Percentiles rank a stretch among this genome's conserved stretches.
Conservation (phyloP, 2,113 vertebrate species). For the Bubalus kerabau region DNA sequence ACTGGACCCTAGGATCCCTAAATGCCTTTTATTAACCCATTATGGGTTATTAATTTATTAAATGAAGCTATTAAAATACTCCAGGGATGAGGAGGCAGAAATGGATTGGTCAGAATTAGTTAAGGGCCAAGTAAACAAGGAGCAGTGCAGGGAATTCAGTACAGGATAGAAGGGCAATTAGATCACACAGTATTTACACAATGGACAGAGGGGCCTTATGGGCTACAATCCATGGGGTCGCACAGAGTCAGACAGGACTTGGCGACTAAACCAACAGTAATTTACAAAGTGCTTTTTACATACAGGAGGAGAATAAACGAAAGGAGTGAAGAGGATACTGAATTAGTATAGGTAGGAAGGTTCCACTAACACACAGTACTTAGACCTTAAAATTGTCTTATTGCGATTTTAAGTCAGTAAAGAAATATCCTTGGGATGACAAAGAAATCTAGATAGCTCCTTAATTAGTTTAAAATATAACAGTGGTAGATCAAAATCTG, state of each 20-base stretch:
- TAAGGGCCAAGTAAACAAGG: neutral
- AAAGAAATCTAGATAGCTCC: neutral
- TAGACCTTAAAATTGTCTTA: neutral
- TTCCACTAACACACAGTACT: neutral
- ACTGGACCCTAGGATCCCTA: neutral
- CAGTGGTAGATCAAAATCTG: neutral
- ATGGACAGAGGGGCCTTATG: neutral
- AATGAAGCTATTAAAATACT: constrained; percentile 37
- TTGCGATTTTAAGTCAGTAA: neutral
- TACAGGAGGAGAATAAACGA: neutral
- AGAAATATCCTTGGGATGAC: neutral
- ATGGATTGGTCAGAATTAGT: neutral
- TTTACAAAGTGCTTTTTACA: neutral
- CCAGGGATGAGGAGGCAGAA: constrained; percentile 10
- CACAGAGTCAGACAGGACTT: neutral
- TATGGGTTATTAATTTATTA: constrained; percentile 41
- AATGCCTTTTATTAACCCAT: constrained; percentile 51
- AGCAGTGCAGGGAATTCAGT: neutral
- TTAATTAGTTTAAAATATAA: neutral
- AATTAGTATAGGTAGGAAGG: neutral
- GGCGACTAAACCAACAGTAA: neutral
- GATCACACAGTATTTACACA: neutral
- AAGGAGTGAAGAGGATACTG: neutral
- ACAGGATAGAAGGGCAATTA: neutral
- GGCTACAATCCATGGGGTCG: neutral